Conservation (phyloP, 2,888 invertebrate species). For the Cataglyphis albicans region DNA sequence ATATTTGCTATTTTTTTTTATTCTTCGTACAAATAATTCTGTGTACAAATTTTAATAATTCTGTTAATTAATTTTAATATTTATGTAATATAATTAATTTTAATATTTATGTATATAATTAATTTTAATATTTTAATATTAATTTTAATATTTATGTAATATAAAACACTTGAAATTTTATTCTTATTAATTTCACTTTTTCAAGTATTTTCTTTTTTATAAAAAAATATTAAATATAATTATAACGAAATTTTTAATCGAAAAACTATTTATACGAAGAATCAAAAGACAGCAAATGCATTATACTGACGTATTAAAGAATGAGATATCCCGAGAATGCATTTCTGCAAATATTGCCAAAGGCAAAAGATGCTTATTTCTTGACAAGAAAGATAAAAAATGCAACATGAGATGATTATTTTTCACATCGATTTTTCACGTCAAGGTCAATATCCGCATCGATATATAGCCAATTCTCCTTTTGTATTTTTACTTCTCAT, state of each 20-base stretch:
- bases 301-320: neutral
- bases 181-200: neutral
- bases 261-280: neutral
- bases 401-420: neutral
- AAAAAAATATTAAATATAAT: neutral
- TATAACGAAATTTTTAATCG: neutral
- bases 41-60: neutral
- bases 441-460: neutral
- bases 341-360: too few relatives aligned
- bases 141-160: neutral
- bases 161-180: neutral
- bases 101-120: neutral
- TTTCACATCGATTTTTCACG: too few relatives aligned
- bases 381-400: neutral
- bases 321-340: too few relatives aligned
- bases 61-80: neutral
- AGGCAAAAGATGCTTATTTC: neutral
- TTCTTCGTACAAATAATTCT: neutral
- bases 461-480: constrained; percentile 14
- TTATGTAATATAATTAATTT: neutral
- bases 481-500: neutral
- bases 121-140: neutral
- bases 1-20: neutral
- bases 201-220: neutral
- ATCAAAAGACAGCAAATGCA: neutral